phyloP scores from a whole-genome alignment of 2,113 vertebrate genomes.

The Hippocampus zosterae region DNA sequence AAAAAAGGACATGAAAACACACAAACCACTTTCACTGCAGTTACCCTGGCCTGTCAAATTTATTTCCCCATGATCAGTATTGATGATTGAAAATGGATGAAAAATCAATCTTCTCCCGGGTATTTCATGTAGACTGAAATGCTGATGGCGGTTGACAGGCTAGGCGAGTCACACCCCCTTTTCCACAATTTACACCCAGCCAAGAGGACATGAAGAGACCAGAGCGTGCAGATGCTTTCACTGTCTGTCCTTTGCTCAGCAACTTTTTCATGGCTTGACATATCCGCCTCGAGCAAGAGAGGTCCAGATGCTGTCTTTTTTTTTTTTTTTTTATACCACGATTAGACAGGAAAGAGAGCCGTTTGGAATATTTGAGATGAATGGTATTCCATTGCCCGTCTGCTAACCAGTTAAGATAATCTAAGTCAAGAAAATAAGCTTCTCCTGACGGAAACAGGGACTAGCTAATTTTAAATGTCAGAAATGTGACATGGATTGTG shows the following conservation, averaged over 20 bases:
- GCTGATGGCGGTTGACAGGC: conserved; percentile 63
- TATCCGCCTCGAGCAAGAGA: conserved; percentile 28
- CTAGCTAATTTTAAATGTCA: too few species aligned
- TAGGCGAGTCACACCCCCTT: conserved; percentile 45
- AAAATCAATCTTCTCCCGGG: conserved; percentile 59
- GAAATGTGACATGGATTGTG: too few species aligned
- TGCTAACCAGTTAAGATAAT: background rate
- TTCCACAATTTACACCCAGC: conserved; percentile 47
- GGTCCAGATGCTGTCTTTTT: conserved; percentile 37
- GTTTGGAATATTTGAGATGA: conserved; percentile 1
- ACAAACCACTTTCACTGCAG: conserved; percentile 49
- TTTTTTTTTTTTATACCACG: conserved; percentile 19
- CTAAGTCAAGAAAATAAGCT: too few species aligned
- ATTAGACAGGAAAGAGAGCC: conserved; percentile 5
- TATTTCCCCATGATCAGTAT: conserved; percentile 44
- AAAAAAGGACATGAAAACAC: conserved; percentile 1
- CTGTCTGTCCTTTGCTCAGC: conserved; percentile 31
- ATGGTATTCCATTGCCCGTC: background rate
- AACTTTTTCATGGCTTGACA: conserved; percentile 30
- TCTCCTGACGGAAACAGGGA: too few species aligned
- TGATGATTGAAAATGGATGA: conserved; percentile 50
- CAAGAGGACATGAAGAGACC: conserved; percentile 49
- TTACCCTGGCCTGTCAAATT: conserved; percentile 69
- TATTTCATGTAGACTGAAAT: conserved; percentile 62
- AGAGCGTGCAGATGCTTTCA: conserved; percentile 46